Evolutionary conservation across 2,113 vertebrate species (phyloP), one percentile per base, ranked within the genome.

Genomic region (Eurystomus gularis): DNA sequence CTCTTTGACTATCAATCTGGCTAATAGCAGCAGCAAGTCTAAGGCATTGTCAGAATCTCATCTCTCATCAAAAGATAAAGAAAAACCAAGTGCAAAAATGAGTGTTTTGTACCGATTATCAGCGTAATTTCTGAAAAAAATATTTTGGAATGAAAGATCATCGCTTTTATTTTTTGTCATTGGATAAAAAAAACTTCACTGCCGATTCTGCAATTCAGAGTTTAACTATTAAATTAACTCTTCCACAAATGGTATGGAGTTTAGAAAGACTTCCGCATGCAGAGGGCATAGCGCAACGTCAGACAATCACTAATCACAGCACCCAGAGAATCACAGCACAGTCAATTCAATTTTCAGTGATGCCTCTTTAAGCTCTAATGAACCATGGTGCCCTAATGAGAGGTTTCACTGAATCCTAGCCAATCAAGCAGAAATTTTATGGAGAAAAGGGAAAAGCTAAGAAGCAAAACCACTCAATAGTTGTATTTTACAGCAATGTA

Each of bases 331-430:
- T 96, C 95, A 88, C 94, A 94, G 96, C 93, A 92, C 76, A 96
- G 95, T 86, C 97, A 97, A 97, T 97, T 97, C 97, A 94, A 97
- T 97, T 96, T 98, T 96, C 96, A 96, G 94, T 46, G 83, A 98
- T 90, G 96, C 95, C 92, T 98, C 95, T 97, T 97, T 97, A 97
- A 98, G 81, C 65, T 97, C 95, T 98, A 98, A 98, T 96, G 97
- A 98, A 97, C 96, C 97, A 19, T 96, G 88, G 75, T 97, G 94
- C 93, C 93, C 97, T 98, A 97, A 98, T 98, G 96, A 98, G 94
- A 96, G 93, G 96, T 98, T 98, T 98, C 97, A 97, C 79, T 95
- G 94, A 97, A 96, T 97, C 73, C 60, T 79, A 77, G 65, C 85
- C 96, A 97, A 91, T 91, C 93, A 97, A 94, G 97, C 95, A 98